phyloP scores from a whole-genome alignment of 2,888 invertebrate genomes.

The Melikaiella ostensackeni region DNA sequence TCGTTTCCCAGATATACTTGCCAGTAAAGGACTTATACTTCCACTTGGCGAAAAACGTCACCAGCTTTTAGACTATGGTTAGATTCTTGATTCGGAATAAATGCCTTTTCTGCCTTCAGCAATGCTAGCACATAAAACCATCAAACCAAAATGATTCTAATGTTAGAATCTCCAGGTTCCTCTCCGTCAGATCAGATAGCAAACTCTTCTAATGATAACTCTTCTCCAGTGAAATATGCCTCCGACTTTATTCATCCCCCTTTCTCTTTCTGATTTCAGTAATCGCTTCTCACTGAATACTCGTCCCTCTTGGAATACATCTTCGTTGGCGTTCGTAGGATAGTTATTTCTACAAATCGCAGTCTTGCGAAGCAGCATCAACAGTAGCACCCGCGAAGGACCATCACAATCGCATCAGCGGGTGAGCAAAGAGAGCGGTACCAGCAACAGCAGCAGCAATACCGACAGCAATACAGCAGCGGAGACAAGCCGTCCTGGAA shows the following conservation, averaged over 20 bases:
- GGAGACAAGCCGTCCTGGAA: slow-evolving; percentile 58
- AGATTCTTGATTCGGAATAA: no score
- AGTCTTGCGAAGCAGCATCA: slow-evolving; percentile 43
- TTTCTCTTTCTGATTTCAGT: not conserved
- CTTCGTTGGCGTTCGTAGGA: not conserved
- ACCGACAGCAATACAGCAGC: slow-evolving; percentile 49
- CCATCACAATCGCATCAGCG: slow-evolving; percentile 3
- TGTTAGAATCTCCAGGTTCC: no score
- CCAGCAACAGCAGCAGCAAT: slow-evolving; percentile 51
- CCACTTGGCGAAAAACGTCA: no score
- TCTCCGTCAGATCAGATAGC: not conserved
- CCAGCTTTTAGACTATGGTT: no score
- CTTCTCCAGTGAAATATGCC: no score
- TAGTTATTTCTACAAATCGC: slow-evolving; percentile 51
- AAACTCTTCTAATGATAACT: not conserved
- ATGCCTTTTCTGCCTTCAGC: no score
- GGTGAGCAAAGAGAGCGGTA: slow-evolving; percentile 49
- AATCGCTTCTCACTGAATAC: not conserved
- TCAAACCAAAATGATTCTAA: no score
- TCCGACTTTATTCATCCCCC: not conserved
- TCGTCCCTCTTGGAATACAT: not conserved
- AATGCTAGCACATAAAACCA: no score
- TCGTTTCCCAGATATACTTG: no score
- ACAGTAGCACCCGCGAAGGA: slow-evolving; percentile 41
- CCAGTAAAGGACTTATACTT: no score